These are phyloP conservation scores for Drosophila prosaltans DNA, from an alignment of 1,140 invertebrate genomes.

Conservation along the genomic window DNA sequence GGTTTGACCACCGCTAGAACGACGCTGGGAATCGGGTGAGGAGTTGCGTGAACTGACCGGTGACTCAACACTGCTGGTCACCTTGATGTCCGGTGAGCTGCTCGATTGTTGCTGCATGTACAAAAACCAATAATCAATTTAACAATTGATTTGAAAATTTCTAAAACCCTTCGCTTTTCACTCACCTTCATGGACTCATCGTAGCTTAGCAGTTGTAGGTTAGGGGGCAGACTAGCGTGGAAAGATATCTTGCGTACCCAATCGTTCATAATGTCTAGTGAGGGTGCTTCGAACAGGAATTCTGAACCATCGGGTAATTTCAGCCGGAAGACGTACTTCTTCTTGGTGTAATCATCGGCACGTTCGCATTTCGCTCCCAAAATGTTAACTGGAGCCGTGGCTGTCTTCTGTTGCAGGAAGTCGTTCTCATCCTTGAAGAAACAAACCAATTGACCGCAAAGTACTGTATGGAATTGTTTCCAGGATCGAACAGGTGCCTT, in stretches of 20 bases:
- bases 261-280: slow-evolving; percentile 91
- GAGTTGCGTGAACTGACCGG: slow-evolving; percentile 82
- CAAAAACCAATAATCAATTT: no score
- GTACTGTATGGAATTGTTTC: slow-evolving; percentile 97
- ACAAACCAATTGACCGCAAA: slow-evolving; percentile 97
- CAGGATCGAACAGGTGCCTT: slow-evolving; percentile 96
- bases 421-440: slow-evolving; percentile 98
- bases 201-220: slow-evolving; percentile 93
- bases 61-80: slow-evolving; percentile 73
- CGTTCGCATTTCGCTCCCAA: slow-evolving; percentile 91
- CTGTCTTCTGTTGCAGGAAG: slow-evolving; percentile 93
- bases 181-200: slow-evolving; percentile 85
- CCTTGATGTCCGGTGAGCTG: slow-evolving; percentile 81
- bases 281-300: slow-evolving; percentile 93
- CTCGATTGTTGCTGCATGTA: slow-evolving; percentile 75
- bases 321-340: slow-evolving; percentile 96
- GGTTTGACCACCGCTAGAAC: slow-evolving; percentile 52
- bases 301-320: slow-evolving; percentile 95
- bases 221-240: slow-evolving; percentile 95
- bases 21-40: slow-evolving; percentile 82
- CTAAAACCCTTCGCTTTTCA: no score
- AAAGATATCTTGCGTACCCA: slow-evolving; percentile 98
- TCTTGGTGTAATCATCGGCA: slow-evolving; percentile 97
- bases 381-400: slow-evolving; percentile 94
- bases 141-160: background rate